Evolutionary conservation across 2,888 invertebrate species (phyloP).

Genomic region (Escarpia spicata): DNA sequence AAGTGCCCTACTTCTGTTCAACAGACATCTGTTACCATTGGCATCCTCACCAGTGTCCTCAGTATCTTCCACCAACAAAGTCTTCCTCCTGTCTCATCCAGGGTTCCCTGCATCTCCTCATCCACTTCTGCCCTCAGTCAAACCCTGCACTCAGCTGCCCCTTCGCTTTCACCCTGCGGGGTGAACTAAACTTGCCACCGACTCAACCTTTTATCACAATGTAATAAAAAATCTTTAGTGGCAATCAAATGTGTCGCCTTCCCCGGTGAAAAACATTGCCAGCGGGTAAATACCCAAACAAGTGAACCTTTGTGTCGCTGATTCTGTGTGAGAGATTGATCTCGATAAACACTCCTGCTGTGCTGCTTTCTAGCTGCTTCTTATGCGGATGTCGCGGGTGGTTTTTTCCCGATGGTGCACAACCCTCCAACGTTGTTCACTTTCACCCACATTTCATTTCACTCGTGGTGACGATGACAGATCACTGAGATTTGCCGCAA

Average conservation of each 20-base stretch:
- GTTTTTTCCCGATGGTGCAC: not conserved
- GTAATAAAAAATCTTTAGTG: slow-evolving; percentile 16
- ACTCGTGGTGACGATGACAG: not conserved
- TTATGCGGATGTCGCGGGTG: not conserved
- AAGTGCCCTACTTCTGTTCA: not conserved
- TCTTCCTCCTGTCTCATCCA: not conserved
- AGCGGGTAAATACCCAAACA: not conserved
- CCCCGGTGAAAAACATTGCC: not conserved
- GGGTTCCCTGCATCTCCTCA: not conserved
- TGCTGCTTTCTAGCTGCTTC: not conserved
- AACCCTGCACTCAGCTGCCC: slow-evolving; percentile 6
- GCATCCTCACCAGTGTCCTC: not conserved
- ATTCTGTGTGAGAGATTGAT: not conserved
- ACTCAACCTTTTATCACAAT: not conserved
- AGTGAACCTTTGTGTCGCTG: not conserved
- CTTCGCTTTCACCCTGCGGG: not conserved
- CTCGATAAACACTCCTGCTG: not conserved
- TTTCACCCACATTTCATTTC: slow-evolving; percentile 4
- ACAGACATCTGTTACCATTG: not conserved
- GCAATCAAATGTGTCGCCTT: slow-evolving; percentile 5
- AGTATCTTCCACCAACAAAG: not conserved
- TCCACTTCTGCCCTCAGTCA: not conserved
- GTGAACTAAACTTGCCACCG: not conserved
- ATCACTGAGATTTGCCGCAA: not conserved
- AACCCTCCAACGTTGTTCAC: not conserved